These are phyloP conservation scores for Mastacembelus armatus DNA, from an alignment of 2,797 vertebrate species.

Conservation along the genomic window DNA sequence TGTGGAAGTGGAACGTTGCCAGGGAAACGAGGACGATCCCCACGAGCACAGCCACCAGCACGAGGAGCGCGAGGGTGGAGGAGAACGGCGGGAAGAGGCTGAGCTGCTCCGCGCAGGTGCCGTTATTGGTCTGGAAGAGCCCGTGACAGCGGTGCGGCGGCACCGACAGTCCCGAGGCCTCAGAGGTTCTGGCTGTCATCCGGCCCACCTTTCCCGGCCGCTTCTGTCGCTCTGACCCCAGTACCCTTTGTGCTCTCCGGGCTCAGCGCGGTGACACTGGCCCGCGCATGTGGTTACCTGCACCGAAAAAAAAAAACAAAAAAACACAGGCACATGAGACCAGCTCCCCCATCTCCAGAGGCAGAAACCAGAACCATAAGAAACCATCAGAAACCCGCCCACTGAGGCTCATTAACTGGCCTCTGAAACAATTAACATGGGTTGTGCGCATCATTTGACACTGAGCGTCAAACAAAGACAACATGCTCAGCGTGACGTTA, in stretches of 20 bases:
- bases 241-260: conserved; percentile 63
- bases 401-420: conserved; percentile 14
- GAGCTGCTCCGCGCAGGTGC: conserved; percentile 91
- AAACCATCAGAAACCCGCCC: conserved; percentile 53
- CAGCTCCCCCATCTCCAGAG: conserved; percentile 11
- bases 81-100: conserved; percentile 92
- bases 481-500: too few species aligned
- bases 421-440: background rate
- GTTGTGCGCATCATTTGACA: background rate
- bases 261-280: conserved; percentile 71
- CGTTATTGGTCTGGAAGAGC: conserved; percentile 78
- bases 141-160: conserved; percentile 88
- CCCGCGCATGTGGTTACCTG: conserved; percentile 81
- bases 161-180: conserved; percentile 87
- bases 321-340: conserved; percentile 59
- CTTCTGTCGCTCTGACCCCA: conserved; percentile 58
- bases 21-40: conserved; percentile 94
- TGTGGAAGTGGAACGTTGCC: conserved; percentile 96
- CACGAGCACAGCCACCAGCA: conserved; percentile 92
- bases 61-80: conserved; percentile 93
- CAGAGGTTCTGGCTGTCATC: conserved; percentile 88
- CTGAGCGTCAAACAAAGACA: background rate
- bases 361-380: too few species aligned
- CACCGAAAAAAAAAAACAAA: conserved; percentile 51
- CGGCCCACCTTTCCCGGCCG: conserved; percentile 71